Evolutionary conservation across 2,888 invertebrate species (phyloP), one percentile per base, ranked within the genome.

Genomic region (Drosophila paranaensis): DNA sequence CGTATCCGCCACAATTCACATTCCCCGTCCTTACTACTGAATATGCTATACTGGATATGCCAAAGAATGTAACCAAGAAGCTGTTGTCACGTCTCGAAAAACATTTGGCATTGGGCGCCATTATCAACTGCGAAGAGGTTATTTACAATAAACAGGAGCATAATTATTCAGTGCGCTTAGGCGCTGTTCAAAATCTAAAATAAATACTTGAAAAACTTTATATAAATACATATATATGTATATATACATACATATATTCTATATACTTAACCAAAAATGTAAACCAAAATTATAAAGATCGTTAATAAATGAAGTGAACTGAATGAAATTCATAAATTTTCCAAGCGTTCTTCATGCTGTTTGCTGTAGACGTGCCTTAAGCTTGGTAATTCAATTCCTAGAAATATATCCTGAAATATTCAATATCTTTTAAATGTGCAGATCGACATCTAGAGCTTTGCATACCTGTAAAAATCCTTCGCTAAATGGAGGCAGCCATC

Each of bases 1-100:
- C 82, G 33, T 92, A 92, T 82, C 93, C 93, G 3, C 74, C 84
- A 33, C 90, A 91, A 48, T 92, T 92, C 63, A 84, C 73, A 0
- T 90, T 72, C 55, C 92, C 92, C 0, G 78, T 91, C 39, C 61
- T 90, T 64, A 92, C 92, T 8, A 71, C 77, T 11, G 89, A 90
- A 60, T 91, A 88, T 60, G 84, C 80, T 48, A 77, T 93, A 58
- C 67, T 80, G 45, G 92, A 88, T 89, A 42, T 71, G 63, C 65
- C 63, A 9, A 37, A 0, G 10, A 27, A 76, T 0, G 3, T 50
- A 11, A 69, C 39, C 37, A 57, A 60, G 3, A 65, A 67, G 6
- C 57, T 64, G 33, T 39, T 81, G 6, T 14, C 46, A 3, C 27
- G 35, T 3, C 48, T 88, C 2, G 53, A 85, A 37, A 37, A 71